These are phyloP conservation scores for Mellivora capensis DNA, from an alignment of 2,113 vertebrate species.

Conservation along the genomic window DNA sequence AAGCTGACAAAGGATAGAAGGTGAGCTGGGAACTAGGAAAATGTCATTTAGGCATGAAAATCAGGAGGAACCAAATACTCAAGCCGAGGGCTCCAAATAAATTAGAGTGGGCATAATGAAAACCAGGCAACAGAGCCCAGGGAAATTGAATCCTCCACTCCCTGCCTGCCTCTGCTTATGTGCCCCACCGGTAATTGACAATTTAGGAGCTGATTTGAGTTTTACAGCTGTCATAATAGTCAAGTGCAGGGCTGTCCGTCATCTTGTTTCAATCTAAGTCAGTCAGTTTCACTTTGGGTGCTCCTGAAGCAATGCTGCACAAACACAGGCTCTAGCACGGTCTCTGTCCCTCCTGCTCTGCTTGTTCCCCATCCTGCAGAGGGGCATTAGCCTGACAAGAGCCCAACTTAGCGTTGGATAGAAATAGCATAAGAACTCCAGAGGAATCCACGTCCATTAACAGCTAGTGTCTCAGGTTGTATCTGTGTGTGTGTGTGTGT, in stretches of 20 bases:
- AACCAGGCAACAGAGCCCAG: slow-evolving; percentile 4
- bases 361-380: no score
- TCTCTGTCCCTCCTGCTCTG: background rate
- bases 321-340: background rate
- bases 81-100: slow-evolving; percentile 42
- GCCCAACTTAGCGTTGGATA: background rate
- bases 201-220: slow-evolving; percentile 32
- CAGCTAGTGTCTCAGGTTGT: no score
- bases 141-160: background rate
- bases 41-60: slow-evolving; percentile 41
- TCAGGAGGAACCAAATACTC: background rate
- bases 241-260: background rate
- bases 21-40: background rate
- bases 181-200: background rate
- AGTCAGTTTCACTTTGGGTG: background rate
- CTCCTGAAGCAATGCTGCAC: background rate
- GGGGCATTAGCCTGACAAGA: background rate
- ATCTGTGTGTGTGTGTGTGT: no score
- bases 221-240: slow-evolving; percentile 21
- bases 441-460: no score
- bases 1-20: background rate
- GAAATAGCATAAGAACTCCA: background rate
- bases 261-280: background rate
- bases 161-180: background rate
- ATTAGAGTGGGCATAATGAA: slow-evolving; percentile 54